Evolutionary conservation across 2,113 vertebrate genomes (phyloP).

Genomic region (Sinocyclocheilus rhinocerous): DNA sequence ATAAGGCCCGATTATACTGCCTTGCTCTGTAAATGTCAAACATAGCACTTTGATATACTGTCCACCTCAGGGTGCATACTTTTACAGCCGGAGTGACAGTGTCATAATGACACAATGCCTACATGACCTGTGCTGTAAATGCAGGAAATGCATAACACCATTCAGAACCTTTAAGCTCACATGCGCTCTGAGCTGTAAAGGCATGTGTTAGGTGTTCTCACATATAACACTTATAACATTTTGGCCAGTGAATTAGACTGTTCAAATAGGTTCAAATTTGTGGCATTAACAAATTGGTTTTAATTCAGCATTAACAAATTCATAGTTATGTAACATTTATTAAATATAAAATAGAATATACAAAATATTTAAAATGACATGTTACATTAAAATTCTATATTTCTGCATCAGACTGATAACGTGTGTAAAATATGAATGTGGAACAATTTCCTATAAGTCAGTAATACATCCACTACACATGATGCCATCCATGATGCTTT

Average conservation of each 20-base stretch:
- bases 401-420: no score
- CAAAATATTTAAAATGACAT: background rate
- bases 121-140: conserved; percentile 62
- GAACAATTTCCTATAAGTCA: background rate
- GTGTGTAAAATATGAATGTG: background rate
- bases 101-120: conserved; percentile 71
- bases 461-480: background rate
- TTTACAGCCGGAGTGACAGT: conserved; percentile 69
- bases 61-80: conserved; percentile 68
- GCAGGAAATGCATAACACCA: conserved; percentile 47
- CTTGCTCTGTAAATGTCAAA: conserved; percentile 74
- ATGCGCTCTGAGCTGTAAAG: background rate
- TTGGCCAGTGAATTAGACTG: conserved; percentile 12
- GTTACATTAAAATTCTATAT: no score
- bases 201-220: conserved; percentile 9
- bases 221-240: background rate
- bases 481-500: background rate
- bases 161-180: background rate
- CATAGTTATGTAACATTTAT: no score
- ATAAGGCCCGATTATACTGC: conserved; percentile 56
- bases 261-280: background rate
- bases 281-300: background rate
- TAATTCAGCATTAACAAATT: background rate
- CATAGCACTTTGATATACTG: conserved; percentile 71
- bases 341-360: background rate